A percentile compares a stretch with the other conserved stretches of the same genome.
phyloP scores from a whole-genome alignment of 2,888 invertebrate genomes.

The Osedax frankpressi region DNA sequence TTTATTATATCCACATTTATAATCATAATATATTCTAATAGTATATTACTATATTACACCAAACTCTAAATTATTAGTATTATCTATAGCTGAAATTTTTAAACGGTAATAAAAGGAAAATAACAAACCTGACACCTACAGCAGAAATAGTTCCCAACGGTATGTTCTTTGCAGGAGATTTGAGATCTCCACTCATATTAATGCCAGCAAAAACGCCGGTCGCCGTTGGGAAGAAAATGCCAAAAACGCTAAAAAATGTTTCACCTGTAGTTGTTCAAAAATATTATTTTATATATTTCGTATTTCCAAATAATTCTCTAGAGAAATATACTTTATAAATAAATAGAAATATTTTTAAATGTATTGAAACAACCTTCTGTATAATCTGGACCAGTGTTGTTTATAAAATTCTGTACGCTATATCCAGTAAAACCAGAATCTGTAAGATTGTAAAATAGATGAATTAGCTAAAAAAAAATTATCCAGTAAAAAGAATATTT shows the following conservation, averaged over 20 bases:
- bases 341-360: neutral
- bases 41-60: too few species aligned
- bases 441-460: too few species aligned
- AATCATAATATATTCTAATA: too few species aligned
- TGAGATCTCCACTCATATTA: slow-evolving; percentile 92
- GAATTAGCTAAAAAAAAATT: too few species aligned
- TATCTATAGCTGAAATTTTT: too few species aligned
- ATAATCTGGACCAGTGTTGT: slow-evolving; percentile 70
- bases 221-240: slow-evolving; percentile 91
- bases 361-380: slow-evolving; percentile 45
- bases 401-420: slow-evolving; percentile 62
- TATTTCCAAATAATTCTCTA: too few species aligned
- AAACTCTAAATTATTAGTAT: too few species aligned
- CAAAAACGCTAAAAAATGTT: slow-evolving; percentile 88
- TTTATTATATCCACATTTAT: too few species aligned
- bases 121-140: slow-evolving; percentile 66
- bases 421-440: slow-evolving; percentile 70
- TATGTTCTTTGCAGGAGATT: slow-evolving; percentile 78
- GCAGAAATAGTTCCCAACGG: slow-evolving; percentile 87
- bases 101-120: too few species aligned
- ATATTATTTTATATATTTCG: neutral
- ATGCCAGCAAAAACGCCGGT: slow-evolving; percentile 92
- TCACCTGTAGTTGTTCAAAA: slow-evolving; percentile 54
- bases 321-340: neutral
- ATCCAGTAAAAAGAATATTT: too few species aligned